Conservation (phyloP, 2,113 vertebrate genomes). For the Pleuronectes platessa region DNA sequence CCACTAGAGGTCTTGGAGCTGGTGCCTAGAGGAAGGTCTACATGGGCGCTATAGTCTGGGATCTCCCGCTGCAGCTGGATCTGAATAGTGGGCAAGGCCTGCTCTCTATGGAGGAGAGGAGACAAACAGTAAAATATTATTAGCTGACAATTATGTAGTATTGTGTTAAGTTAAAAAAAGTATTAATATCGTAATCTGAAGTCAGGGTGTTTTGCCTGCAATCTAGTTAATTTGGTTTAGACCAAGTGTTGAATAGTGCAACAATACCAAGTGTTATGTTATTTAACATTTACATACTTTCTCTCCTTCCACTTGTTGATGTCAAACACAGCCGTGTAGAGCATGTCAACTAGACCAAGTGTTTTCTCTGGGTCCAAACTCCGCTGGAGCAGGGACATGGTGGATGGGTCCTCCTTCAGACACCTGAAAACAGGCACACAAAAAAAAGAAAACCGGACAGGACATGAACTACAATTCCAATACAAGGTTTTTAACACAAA, state of each 20-base stretch:
- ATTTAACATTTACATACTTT: slow-evolving; percentile 82
- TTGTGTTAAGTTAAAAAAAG: not conserved
- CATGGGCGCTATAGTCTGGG: slow-evolving; percentile 86
- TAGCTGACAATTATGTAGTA: not conserved
- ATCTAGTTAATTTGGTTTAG: too few species aligned
- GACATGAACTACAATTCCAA: not conserved
- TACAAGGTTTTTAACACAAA: slow-evolving; percentile 13
- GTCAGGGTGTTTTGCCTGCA: too few species aligned
- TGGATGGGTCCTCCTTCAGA: slow-evolving; percentile 98
- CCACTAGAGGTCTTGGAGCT: slow-evolving; percentile 92
- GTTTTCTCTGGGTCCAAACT: slow-evolving; percentile 98
- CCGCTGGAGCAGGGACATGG: slow-evolving; percentile 97
- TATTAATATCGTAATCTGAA: not conserved
- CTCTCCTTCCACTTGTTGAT: slow-evolving; percentile 93
- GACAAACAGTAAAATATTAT: not conserved
- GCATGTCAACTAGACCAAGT: slow-evolving; percentile 94
- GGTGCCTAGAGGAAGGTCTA: slow-evolving; percentile 88
- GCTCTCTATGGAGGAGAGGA: slow-evolving; percentile 84
- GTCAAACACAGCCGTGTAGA: slow-evolving; percentile 96
- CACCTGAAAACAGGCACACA: slow-evolving; percentile 83
- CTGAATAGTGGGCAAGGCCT: slow-evolving; percentile 95
- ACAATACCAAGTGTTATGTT: too few species aligned
- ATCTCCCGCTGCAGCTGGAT: slow-evolving; percentile 94
- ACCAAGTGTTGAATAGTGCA: too few species aligned
- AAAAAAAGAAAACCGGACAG: too few species aligned